A percentile compares a stretch with the other conserved stretches of the same genome.
phyloP scores from a whole-genome alignment of 1,140 invertebrate species.

The Musca vetustissima region DNA sequence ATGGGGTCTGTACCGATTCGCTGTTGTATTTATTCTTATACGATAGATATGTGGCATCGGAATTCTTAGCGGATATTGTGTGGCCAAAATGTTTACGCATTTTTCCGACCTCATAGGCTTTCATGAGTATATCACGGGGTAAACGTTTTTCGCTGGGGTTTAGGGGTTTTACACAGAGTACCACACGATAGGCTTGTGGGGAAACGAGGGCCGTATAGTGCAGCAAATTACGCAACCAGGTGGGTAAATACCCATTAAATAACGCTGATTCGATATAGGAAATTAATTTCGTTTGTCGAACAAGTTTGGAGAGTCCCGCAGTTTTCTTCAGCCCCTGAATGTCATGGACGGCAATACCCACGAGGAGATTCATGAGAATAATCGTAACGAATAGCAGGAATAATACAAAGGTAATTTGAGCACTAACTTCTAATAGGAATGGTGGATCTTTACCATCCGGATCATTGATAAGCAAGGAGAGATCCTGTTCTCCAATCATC shows the following conservation, averaged over 20 bases:
- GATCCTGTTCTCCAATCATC: slow-evolving; percentile 85
- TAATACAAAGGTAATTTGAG: slow-evolving; percentile 72
- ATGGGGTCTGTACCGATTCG: slow-evolving; percentile 60
- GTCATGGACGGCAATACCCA: slow-evolving; percentile 79
- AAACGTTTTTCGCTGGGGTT: slow-evolving; percentile 78
- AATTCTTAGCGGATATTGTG: slow-evolving; percentile 65
- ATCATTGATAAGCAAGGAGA: slow-evolving; percentile 68
- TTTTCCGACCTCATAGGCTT: slow-evolving; percentile 74
- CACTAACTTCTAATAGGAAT: slow-evolving; percentile 67
- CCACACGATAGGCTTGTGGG: slow-evolving; percentile 74
- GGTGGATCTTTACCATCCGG: slow-evolving; percentile 64
- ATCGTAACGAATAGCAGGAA: slow-evolving; percentile 79
- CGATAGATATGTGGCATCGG: slow-evolving; percentile 60
- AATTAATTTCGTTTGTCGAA: slow-evolving; percentile 76
- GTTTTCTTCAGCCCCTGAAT: slow-evolving; percentile 78
- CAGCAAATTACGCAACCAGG: slow-evolving; percentile 69
- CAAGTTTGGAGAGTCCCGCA: slow-evolving; percentile 72
- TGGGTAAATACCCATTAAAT: slow-evolving; percentile 71
- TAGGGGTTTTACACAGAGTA: slow-evolving; percentile 75
- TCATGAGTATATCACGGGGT: slow-evolving; percentile 72
- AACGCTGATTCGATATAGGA: slow-evolving; percentile 73
- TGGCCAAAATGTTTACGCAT: slow-evolving; percentile 68
- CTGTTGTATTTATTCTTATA: slow-evolving; percentile 67
- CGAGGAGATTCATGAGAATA: slow-evolving; percentile 78
- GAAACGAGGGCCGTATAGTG: slow-evolving; percentile 74